A percentile compares a stretch with the other conserved stretches of the same genome.
Conservation (phyloP, 2,113 vertebrate genomes). For the Apus apus region DNA sequence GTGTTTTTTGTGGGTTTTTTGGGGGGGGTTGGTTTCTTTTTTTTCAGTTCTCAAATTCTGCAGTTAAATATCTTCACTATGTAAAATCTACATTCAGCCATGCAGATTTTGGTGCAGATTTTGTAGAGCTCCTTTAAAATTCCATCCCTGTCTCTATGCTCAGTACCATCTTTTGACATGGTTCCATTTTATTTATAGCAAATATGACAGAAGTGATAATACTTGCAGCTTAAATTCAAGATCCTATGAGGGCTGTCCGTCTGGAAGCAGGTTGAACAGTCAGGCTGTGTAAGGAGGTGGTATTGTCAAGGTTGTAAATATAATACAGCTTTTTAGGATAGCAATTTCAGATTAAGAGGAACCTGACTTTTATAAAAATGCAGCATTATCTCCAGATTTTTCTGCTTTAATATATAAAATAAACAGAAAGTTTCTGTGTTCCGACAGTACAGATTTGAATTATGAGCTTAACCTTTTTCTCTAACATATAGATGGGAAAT, state of each 20-base stretch:
- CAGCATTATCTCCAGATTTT: neutral
- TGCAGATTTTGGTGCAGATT: neutral
- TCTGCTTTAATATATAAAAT: neutral
- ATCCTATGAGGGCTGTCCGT: slow-evolving; percentile 30
- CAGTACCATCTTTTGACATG: slow-evolving; percentile 45
- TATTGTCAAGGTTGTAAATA: slow-evolving; percentile 12
- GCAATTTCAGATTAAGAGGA: neutral
- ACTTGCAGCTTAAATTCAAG: slow-evolving; percentile 38
- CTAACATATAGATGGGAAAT: neutral
- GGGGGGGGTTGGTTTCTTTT: neutral
- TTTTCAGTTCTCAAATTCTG: neutral
- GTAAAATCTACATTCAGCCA: neutral
- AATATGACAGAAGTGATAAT: slow-evolving; percentile 49
- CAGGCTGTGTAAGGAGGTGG: slow-evolving; percentile 22
- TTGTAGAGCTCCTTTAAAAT: slow-evolving; percentile 20
- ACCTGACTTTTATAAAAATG: neutral
- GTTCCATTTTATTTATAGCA: slow-evolving; percentile 66
- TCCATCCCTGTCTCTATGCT: neutral
- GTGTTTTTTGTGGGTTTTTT: neutral
- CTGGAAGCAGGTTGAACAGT: slow-evolving; percentile 25
- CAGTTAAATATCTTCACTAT: neutral
- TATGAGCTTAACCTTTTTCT: neutral
- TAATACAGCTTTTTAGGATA: neutral
- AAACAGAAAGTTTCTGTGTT: neutral
- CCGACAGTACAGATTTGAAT: neutral